Evolutionary conservation across 2,113 vertebrate genomes (phyloP), one percentile per base, ranked within the genome.

Genomic region (Alces alces): DNA sequence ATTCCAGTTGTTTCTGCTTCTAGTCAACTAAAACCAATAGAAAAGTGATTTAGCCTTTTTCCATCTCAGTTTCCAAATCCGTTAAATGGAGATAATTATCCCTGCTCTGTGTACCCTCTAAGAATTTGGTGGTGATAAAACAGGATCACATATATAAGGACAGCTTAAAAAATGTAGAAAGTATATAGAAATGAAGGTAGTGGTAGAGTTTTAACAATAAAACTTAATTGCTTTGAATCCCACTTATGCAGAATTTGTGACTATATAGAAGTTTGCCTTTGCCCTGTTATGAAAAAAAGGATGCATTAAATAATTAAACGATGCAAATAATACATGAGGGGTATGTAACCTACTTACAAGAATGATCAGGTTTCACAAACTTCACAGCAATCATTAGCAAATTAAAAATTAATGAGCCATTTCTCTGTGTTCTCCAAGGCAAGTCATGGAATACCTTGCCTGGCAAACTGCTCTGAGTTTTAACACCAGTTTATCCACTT

Each of bases 301-400:
- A 79, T 89, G 87, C 88, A 23, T 78, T 98, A 78, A 97, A 97
- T 98, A 98, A 97, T 97, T 96, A 73, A 98, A 80, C n/a, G 43
- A 61, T 36, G 84, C 58, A 89, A 97, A 95, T 95, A 91, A 96
- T 91, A 66, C 28, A 97, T 66, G 86, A 96, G 70, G 92, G 96
- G 28, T 94, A 93, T 89, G 89, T 94, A 91, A 93, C 97, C 94
- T 86, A 78, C 95, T 97, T 94, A 58, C 54, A 89, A 91, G 96
- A 83, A 91, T 14, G 93, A 79, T 94, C 57, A 0, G 70, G 91
- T 93, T 95, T 94, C 96, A 78, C 91, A 84, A 55, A 97, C 91
- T 85, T 70, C 92, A 92, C n/a, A 23, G 93, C 89, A 78, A 39
- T 36, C 93, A 66, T 73, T 94, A 91, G 66, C 89, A 47, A 57